A percentile compares a stretch with the other conserved stretches of the same genome.
Evolutionary conservation across 2,888 invertebrate genomes (phyloP).

Genomic region (Lochmaea capreae): DNA sequence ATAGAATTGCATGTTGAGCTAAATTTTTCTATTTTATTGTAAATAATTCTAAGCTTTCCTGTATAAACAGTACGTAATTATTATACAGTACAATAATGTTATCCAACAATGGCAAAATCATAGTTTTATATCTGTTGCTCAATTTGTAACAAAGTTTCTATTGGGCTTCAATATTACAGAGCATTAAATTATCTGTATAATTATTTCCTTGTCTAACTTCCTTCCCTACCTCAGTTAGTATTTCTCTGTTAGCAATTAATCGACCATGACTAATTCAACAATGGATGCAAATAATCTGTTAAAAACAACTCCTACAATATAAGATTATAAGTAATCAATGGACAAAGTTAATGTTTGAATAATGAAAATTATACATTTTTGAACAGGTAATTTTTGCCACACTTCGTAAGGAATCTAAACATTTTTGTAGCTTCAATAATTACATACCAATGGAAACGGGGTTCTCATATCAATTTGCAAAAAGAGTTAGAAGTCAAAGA

Average conservation of each 20-base stretch:
- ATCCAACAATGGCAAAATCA: neutral
- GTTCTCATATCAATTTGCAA: neutral
- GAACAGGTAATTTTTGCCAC: neutral
- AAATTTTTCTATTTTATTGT: neutral
- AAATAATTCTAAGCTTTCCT: neutral
- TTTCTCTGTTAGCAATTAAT: too few species aligned
- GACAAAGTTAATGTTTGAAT: neutral
- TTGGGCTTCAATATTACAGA: too few species aligned
- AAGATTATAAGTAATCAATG: too few species aligned
- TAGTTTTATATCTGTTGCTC: too few species aligned
- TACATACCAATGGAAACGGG: neutral
- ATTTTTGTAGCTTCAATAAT: neutral
- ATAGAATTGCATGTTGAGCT: neutral
- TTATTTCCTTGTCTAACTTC: too few species aligned
- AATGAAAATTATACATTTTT: neutral
- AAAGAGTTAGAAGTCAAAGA: neutral
- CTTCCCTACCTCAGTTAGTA: too few species aligned
- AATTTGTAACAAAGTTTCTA: too few species aligned
- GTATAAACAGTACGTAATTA: neutral
- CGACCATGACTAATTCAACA: too few species aligned
- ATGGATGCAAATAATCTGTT: too few species aligned
- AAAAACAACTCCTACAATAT: too few species aligned
- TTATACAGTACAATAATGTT: neutral
- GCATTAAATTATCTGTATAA: too few species aligned
- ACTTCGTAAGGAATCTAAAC: neutral